A percentile compares a stretch with the other conserved stretches of the same genome.
Conservation (phyloP, 2,888 invertebrate species). For the Alviniconcha strummeri region DNA sequence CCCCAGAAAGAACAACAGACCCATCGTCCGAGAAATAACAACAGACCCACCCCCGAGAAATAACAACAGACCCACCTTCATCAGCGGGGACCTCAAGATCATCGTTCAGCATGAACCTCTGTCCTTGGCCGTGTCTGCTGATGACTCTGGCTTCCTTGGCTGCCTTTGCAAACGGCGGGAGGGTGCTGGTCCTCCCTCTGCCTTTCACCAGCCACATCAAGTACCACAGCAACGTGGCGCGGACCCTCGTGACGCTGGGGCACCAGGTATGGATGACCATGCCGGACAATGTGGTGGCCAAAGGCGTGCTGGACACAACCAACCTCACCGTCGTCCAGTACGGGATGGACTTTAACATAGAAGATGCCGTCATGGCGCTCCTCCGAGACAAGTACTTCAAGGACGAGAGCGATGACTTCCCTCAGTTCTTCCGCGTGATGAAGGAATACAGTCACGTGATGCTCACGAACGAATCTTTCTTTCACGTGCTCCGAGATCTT, state of each 20-base stretch:
- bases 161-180: constrained; percentile 7
- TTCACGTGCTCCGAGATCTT: constrained; percentile 5
- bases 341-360: constrained; percentile 9
- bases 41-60: too few species aligned
- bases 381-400: constrained; percentile 33
- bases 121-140: too few species aligned
- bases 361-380: constrained; percentile 21
- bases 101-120: too few species aligned
- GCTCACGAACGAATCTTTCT: constrained; percentile 2
- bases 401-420: neutral
- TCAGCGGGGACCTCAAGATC: too few species aligned
- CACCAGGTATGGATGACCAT: constrained; percentile 41
- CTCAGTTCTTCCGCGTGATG: neutral
- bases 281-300: constrained; percentile 32
- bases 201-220: constrained; percentile 36
- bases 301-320: constrained; percentile 29
- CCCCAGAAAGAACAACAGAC: too few species aligned
- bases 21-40: too few species aligned
- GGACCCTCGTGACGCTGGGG: constrained; percentile 26
- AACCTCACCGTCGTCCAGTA: constrained; percentile 27
- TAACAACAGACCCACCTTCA: too few species aligned
- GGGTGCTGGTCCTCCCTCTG: constrained; percentile 30
- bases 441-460: neutral
- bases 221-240: constrained; percentile 37
- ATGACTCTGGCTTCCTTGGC: too few species aligned